Conservation (phyloP, 2,888 invertebrate species). For the Athripsodes cinereus region DNA sequence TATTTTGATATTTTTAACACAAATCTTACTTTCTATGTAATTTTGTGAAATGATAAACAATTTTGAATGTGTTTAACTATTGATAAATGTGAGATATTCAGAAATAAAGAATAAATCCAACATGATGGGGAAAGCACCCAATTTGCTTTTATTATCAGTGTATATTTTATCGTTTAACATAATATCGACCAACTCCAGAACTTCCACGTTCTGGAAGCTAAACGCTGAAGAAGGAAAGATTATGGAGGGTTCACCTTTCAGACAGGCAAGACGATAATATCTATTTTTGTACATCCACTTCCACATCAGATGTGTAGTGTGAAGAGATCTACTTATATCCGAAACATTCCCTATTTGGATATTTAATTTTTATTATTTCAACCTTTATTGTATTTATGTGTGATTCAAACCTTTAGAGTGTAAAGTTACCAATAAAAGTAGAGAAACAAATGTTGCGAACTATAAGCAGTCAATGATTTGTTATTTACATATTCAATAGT, state of each 20-base stretch:
- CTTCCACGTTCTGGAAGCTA: slow-evolving; percentile 78
- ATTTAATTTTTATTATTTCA: not conserved
- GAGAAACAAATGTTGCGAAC: too few species aligned
- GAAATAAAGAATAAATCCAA: not conserved
- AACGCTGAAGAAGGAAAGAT: slow-evolving; percentile 71
- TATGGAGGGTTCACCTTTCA: slow-evolving; percentile 55
- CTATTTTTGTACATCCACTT: slow-evolving; percentile 24
- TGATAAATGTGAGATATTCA: slow-evolving; percentile 2
- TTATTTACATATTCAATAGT: too few species aligned
- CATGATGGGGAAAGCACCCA: slow-evolving; percentile 50
- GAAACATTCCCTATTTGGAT: not conserved
- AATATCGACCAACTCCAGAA: slow-evolving; percentile 69
- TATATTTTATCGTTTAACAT: slow-evolving; percentile 68
- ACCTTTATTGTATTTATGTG: too few species aligned
- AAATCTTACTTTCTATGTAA: not conserved
- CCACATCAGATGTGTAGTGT: not conserved
- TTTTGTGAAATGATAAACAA: not conserved
- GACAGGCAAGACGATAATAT: slow-evolving; percentile 40
- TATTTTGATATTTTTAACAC: not conserved
- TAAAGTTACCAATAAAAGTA: too few species aligned
- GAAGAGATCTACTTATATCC: not conserved
- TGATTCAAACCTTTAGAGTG: too few species aligned
- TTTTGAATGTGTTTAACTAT: slow-evolving; percentile 4
- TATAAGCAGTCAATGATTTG: too few species aligned
- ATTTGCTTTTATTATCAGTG: slow-evolving; percentile 57